Conservation (phyloP, 2,113 vertebrate species). For the Speoplatyrhinus poulsoni region DNA sequence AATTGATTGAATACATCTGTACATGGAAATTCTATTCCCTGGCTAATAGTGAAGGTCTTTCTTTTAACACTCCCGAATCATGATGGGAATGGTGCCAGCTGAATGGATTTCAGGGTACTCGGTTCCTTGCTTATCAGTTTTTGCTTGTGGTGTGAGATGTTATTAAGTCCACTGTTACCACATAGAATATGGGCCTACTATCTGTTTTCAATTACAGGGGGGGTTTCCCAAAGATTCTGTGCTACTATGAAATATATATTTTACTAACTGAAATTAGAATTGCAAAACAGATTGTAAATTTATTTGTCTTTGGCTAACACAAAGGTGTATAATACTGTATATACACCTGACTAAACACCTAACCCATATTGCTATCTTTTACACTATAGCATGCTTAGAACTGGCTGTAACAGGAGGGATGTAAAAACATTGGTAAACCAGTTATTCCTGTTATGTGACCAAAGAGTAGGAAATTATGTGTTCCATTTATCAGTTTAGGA, state of each 20-base stretch:
- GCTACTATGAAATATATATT: neutral
- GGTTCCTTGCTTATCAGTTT: constrained; percentile 24
- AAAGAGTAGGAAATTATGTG: neutral
- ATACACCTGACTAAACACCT: neutral
- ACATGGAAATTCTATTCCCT: neutral
- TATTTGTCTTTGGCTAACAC: neutral
- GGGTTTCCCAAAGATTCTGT: neutral
- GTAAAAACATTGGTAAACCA: constrained; percentile 23
- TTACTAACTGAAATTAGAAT: neutral
- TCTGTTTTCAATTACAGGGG: neutral
- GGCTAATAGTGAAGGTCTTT: constrained; percentile 20
- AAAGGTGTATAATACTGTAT: neutral
- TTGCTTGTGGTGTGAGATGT: constrained; percentile 8
- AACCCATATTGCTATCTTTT: neutral
- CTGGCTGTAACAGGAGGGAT: neutral
- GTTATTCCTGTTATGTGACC: constrained; percentile 18
- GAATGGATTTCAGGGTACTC: constrained; percentile 12
- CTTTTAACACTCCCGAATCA: neutral
- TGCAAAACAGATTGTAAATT: neutral
- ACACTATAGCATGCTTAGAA: constrained; percentile 5
- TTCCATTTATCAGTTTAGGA: too few relatives aligned
- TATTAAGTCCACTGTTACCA: neutral
- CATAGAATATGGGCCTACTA: neutral
- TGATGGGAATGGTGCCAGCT: constrained; percentile 48
- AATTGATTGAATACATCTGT: neutral